Evolutionary conservation across 1,140 invertebrate genomes (phyloP).

Genomic region (Heliconius nattereri): DNA sequence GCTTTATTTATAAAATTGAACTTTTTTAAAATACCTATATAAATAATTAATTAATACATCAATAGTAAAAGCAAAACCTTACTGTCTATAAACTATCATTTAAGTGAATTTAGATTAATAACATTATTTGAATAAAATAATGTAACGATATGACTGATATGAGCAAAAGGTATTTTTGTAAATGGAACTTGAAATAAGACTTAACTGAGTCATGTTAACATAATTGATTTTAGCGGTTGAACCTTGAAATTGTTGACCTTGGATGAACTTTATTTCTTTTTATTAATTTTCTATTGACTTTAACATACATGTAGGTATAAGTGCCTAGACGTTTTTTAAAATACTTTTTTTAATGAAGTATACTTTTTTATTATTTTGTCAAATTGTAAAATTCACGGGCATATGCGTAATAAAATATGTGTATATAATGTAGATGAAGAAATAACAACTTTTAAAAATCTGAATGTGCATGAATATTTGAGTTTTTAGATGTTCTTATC

Average conservation of each 20-base stretch:
- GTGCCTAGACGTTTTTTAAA: background rate
- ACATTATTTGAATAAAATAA: background rate
- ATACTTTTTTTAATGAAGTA: background rate
- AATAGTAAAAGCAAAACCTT: too few relatives aligned
- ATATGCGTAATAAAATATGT: background rate
- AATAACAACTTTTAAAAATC: background rate
- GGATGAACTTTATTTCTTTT: conserved; percentile 9
- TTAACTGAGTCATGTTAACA: background rate
- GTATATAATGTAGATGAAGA: background rate
- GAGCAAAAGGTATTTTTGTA: conserved; percentile 70
- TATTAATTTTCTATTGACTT: background rate
- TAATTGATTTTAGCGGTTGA: conserved; percentile 2
- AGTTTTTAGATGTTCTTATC: background rate
- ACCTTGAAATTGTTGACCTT: conserved; percentile 17
- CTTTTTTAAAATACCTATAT: background rate
- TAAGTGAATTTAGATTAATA: background rate
- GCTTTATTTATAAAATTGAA: too few relatives aligned
- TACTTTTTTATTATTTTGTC: background rate
- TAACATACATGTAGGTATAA: background rate
- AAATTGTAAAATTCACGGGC: background rate
- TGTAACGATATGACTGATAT: conserved; percentile 52
- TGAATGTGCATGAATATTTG: background rate
- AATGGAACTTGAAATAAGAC: conserved; percentile 16
- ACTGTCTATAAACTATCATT: background rate
- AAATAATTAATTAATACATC: too few relatives aligned